Conservation (phyloP, 2,113 vertebrate genomes). For the Crocuta crocuta region DNA sequence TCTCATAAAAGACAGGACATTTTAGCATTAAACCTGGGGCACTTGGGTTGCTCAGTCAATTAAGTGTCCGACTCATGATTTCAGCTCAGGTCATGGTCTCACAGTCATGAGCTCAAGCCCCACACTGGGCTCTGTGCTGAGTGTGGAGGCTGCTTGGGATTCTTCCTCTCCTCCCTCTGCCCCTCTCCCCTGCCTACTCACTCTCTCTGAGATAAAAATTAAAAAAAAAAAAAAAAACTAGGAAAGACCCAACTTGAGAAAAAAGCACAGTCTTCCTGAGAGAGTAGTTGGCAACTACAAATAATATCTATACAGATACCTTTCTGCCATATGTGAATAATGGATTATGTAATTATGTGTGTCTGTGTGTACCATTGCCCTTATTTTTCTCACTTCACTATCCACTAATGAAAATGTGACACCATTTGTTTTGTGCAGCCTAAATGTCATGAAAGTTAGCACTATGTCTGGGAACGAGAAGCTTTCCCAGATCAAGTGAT, state of each 20-base stretch:
- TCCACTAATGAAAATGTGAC: neutral
- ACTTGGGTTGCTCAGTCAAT: too few relatives aligned
- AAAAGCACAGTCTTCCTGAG: neutral
- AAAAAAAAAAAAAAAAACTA: neutral
- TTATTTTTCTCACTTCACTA: neutral
- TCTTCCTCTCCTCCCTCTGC: too few relatives aligned
- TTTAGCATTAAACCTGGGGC: neutral
- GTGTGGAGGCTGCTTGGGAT: too few relatives aligned
- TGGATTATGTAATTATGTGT: neutral
- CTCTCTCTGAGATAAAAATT: too few relatives aligned
- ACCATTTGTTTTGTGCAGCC: neutral
- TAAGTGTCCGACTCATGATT: too few relatives aligned
- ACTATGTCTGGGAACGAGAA: neutral
- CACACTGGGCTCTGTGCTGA: too few relatives aligned
- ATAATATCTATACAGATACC: neutral
- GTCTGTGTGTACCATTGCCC: neutral
- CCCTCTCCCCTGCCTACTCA: too few relatives aligned
- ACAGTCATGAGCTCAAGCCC: too few relatives aligned
- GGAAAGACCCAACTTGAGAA: neutral
- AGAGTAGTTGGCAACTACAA: neutral
- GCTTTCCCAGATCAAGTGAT: neutral
- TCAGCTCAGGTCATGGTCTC: too few relatives aligned
- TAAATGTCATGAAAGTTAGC: neutral
- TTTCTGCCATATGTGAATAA: neutral
- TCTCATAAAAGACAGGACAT: conserved; percentile 14